Evolutionary conservation across 2,888 invertebrate species (phyloP).

Genomic region (Apodemia hepburni): DNA sequence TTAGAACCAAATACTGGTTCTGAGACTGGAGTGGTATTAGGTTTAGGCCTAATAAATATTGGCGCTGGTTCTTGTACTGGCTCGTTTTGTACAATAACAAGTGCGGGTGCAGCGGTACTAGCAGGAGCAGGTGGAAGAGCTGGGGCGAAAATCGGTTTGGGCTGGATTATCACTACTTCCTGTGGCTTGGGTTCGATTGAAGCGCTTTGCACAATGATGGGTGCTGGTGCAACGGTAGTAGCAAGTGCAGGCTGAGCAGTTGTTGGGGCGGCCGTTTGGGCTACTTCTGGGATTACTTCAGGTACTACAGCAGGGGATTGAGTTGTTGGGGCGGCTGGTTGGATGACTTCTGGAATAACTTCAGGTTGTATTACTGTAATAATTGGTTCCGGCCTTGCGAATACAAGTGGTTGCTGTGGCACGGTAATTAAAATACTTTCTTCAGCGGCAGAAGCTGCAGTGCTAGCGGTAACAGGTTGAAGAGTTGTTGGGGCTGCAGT

Average conservation of each 20-base stretch:
- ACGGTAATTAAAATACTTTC: too few species aligned
- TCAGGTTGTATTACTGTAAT: too few species aligned
- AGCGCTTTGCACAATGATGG: too few species aligned
- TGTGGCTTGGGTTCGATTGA: not conserved
- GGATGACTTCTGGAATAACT: too few species aligned
- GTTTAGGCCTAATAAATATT: not conserved
- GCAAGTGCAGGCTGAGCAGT: too few species aligned
- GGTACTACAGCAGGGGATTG: not conserved
- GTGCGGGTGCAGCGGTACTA: not conserved
- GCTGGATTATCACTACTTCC: not conserved
- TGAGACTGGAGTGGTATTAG: not conserved
- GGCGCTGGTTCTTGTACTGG: not conserved
- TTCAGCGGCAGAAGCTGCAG: not conserved
- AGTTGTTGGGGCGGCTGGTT: too few species aligned
- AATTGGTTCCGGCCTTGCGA: too few species aligned
- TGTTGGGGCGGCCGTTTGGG: too few species aligned
- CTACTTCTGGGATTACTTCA: not conserved
- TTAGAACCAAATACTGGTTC: not conserved
- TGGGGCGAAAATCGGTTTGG: slow-evolving; percentile 26
- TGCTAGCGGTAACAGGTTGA: not conserved
- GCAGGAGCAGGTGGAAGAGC: not conserved
- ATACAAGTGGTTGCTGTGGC: too few species aligned
- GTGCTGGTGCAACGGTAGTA: too few species aligned
- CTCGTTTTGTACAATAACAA: not conserved
- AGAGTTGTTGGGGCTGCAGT: not conserved